These are phyloP conservation scores for Plagiodera versicolora DNA, from an alignment of 2,888 invertebrate species.

Conservation along the genomic window DNA sequence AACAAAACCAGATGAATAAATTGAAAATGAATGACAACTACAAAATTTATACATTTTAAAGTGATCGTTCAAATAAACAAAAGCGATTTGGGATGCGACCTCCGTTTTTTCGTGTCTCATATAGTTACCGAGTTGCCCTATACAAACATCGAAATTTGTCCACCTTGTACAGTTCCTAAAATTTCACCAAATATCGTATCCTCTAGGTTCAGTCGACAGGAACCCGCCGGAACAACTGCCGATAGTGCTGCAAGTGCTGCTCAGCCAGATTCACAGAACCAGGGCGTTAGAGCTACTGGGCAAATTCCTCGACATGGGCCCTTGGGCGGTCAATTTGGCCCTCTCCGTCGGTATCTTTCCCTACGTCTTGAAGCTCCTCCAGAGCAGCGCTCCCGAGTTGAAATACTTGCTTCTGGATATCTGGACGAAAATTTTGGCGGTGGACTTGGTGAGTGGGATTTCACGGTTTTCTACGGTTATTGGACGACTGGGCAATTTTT, in stretches of 20 bases:
- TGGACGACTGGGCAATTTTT: too few relatives aligned
- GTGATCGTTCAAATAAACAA: too few relatives aligned
- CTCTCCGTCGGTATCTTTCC: slow-evolving; percentile 98
- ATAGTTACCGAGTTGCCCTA: too few relatives aligned
- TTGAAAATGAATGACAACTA: too few relatives aligned
- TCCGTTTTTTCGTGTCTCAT: too few relatives aligned
- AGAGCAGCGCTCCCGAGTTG: slow-evolving; percentile 91
- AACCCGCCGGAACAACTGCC: slow-evolving; percentile 94
- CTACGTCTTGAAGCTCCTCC: slow-evolving; percentile 94
- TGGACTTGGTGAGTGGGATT: slow-evolving; percentile 78
- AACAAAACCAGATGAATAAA: too few relatives aligned
- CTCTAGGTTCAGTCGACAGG: slow-evolving; percentile 65
- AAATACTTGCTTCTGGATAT: slow-evolving; percentile 94
- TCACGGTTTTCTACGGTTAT: too few relatives aligned
- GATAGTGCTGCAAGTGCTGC: slow-evolving; percentile 87
- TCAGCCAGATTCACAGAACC: slow-evolving; percentile 84
- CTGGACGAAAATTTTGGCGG: slow-evolving; percentile 98
- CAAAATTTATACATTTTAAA: too few relatives aligned
- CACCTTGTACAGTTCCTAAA: too few relatives aligned
- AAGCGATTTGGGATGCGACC: too few relatives aligned
- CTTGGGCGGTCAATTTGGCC: slow-evolving; percentile 94
- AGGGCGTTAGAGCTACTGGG: slow-evolving; percentile 93
- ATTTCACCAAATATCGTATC: too few relatives aligned
- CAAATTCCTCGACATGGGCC: slow-evolving; percentile 91
- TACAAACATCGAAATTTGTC: too few relatives aligned